Conservation (phyloP, 2,888 invertebrate genomes). For the Cylloceria caligata region DNA sequence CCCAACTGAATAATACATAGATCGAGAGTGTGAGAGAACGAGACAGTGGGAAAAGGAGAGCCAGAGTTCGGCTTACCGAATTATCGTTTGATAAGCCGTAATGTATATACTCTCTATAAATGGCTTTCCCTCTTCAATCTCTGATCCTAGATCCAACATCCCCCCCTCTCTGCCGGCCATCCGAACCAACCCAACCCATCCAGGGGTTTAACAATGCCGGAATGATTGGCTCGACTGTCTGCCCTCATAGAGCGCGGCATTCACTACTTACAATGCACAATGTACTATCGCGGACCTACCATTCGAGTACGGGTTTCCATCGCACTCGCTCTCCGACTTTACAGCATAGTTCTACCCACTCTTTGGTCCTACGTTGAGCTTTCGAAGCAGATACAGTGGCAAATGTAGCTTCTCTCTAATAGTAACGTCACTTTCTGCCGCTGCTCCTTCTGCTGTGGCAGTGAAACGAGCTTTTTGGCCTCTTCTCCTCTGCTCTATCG, state of each 20-base stretch:
- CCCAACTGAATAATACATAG: constrained; percentile 38
- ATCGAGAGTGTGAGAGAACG: constrained; percentile 39
- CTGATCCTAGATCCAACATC: constrained; percentile 43
- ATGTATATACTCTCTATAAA: constrained; percentile 74
- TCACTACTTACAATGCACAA: constrained; percentile 77
- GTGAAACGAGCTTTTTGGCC: constrained; percentile 38
- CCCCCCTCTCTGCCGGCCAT: constrained; percentile 33
- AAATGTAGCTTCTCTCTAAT: constrained; percentile 40
- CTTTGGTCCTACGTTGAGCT: constrained; percentile 22
- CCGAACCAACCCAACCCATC: constrained; percentile 52
- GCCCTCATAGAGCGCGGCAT: constrained; percentile 75
- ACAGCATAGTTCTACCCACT: too few relatives aligned
- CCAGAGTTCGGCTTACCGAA: constrained; percentile 63
- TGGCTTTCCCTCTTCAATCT: constrained; percentile 67
- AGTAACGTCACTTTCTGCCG: constrained; percentile 40
- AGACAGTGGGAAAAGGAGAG: constrained; percentile 17
- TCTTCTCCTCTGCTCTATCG: constrained; percentile 9
- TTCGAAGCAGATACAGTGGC: constrained; percentile 29
- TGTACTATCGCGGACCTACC: constrained; percentile 75
- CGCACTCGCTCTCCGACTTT: too few relatives aligned
- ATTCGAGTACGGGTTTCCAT: constrained; percentile 59
- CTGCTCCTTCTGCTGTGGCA: constrained; percentile 1
- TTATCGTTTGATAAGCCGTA: constrained; percentile 75
- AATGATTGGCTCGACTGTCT: constrained; percentile 81
- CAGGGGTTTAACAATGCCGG: constrained; percentile 77